A percentile compares a stretch with the other conserved stretches of the same genome.
These are phyloP conservation scores for Agrotis ipsilon DNA, from an alignment of 2,888 invertebrate species.

Conservation along the genomic window DNA sequence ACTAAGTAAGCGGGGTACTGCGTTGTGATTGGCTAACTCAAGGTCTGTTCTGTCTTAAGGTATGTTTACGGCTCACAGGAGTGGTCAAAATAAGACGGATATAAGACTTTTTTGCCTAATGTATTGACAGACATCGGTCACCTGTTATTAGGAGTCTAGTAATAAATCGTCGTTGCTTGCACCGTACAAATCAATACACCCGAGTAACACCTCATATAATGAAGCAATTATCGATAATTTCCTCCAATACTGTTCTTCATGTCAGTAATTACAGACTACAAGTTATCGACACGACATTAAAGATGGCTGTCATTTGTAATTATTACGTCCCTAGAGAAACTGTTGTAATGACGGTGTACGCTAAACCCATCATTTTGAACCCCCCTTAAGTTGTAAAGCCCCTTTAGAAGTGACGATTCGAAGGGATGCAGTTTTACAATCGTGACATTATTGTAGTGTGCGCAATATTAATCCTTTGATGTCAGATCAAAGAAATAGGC, in stretches of 20 bases:
- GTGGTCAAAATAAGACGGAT: too few relatives aligned
- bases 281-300: slow-evolving; percentile 24
- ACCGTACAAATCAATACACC: too few relatives aligned
- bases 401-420: slow-evolving; percentile 47
- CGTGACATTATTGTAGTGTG: too few relatives aligned
- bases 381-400: slow-evolving; percentile 23
- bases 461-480: background rate
- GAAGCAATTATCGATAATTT: slow-evolving; percentile 50
- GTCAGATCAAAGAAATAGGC: too few relatives aligned
- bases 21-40: too few relatives aligned
- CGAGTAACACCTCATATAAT: slow-evolving; percentile 21
- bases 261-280: slow-evolving; percentile 41
- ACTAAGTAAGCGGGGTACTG: too few relatives aligned
- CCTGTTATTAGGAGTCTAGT: too few relatives aligned
- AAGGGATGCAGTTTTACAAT: background rate
- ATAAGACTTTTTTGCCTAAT: too few relatives aligned
- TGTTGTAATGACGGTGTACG: slow-evolving; percentile 43
- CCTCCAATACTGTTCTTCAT: slow-evolving; percentile 29
- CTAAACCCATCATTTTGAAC: slow-evolving; percentile 43
- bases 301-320: slow-evolving; percentile 52
- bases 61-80: too few relatives aligned
- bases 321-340: slow-evolving; percentile 28
- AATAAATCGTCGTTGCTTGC: too few relatives aligned
- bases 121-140: too few relatives aligned
- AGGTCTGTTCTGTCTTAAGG: too few relatives aligned